These are phyloP conservation scores for Carpatolechia fugitivella DNA, from an alignment of 2,888 invertebrate genomes.

Conservation along the genomic window DNA sequence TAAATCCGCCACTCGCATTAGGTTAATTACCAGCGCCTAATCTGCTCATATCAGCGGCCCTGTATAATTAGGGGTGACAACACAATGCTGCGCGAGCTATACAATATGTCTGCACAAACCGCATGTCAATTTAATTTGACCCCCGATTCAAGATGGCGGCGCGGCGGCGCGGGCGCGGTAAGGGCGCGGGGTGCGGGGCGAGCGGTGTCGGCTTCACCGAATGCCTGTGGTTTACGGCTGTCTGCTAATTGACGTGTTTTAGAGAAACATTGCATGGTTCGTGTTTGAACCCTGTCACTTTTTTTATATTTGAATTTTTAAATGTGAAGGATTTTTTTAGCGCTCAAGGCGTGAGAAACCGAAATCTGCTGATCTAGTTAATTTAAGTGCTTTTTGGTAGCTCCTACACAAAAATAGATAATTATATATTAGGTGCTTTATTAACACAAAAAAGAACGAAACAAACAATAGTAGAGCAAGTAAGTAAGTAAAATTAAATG, in stretches of 20 bases:
- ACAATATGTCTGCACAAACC: slow-evolving; percentile 73
- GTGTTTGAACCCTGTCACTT: slow-evolving; percentile 44
- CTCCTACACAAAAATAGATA: too few species aligned
- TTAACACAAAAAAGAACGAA: too few species aligned
- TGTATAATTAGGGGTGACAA: slow-evolving; percentile 76
- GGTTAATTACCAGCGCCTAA: slow-evolving; percentile 66
- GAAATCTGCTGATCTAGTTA: background rate
- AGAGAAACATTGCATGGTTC: slow-evolving; percentile 58
- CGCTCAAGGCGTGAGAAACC: slow-evolving; percentile 11
- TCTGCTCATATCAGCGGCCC: slow-evolving; percentile 61
- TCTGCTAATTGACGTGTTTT: slow-evolving; percentile 70
- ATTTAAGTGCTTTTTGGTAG: too few species aligned
- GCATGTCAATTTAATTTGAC: slow-evolving; percentile 78
- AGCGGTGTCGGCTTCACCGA: slow-evolving; percentile 45
- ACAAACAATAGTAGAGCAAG: too few species aligned
- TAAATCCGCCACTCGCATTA: slow-evolving; percentile 56
- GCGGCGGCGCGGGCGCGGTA: too few species aligned
- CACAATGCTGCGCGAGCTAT: slow-evolving; percentile 62
- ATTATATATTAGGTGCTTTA: too few species aligned
- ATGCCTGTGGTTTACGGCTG: slow-evolving; percentile 64
- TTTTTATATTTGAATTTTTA: slow-evolving; percentile 29
- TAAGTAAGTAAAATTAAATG: too few species aligned
- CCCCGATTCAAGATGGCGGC: slow-evolving; percentile 73
- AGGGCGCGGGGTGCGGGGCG: slow-evolving; percentile 13
- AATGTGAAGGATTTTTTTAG: slow-evolving; percentile 16